These are phyloP conservation scores for Agrotis clavis DNA, from an alignment of 2,888 invertebrate species.

Conservation along the genomic window DNA sequence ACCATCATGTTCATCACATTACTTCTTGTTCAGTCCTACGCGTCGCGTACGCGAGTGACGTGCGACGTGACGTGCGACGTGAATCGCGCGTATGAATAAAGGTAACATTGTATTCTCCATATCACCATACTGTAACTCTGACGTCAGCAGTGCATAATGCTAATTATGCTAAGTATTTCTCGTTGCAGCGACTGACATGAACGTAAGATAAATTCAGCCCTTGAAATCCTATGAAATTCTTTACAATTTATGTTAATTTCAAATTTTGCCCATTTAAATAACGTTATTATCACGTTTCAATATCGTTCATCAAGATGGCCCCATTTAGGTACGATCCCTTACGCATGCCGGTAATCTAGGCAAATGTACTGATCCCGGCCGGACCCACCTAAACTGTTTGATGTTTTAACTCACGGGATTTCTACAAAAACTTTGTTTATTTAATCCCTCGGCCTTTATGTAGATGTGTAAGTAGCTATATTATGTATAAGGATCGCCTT, in stretches of 20 bases:
- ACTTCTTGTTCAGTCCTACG: too few relatives aligned
- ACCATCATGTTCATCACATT: too few relatives aligned
- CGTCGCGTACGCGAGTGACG: too few relatives aligned
- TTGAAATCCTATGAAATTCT: too few relatives aligned
- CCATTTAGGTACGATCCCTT: slow-evolving; percentile 72
- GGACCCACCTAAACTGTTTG: slow-evolving; percentile 80
- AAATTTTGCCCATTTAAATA: not conserved
- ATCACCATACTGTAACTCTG: not conserved
- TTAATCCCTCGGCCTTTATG: slow-evolving; percentile 73
- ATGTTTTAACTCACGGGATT: slow-evolving; percentile 83
- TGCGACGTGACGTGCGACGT: too few relatives aligned
- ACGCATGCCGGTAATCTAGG: slow-evolving; percentile 82
- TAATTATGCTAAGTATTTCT: too few relatives aligned
- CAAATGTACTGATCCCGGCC: slow-evolving; percentile 78
- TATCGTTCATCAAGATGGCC: slow-evolving; percentile 67
- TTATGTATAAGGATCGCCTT: slow-evolving; percentile 44
- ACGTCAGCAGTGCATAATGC: too few relatives aligned
- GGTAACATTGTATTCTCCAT: not conserved
- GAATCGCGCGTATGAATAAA: too few relatives aligned
- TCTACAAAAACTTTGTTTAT: slow-evolving; percentile 83
- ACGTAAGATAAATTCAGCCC: too few relatives aligned
- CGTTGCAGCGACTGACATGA: too few relatives aligned
- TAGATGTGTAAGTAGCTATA: slow-evolving; percentile 51
- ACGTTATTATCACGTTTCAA: slow-evolving; percentile 38
- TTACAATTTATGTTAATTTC: not conserved